Base-by-base conservation (phyloP, 2,888 invertebrate genomes). In the Pandemis heparana region DNA sequence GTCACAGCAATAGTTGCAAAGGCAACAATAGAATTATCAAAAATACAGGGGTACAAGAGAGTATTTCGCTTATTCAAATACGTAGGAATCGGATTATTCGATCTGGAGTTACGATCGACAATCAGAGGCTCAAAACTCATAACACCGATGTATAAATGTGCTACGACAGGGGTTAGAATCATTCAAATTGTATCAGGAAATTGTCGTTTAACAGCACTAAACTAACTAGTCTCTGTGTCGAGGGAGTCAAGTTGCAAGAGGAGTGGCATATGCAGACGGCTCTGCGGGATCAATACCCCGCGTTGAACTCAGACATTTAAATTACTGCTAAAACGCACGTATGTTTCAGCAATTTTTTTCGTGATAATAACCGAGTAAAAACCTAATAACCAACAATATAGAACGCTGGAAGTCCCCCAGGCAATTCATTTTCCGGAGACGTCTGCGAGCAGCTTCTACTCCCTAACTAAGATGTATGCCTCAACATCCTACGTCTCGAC, bases 261-360 rank as follows among this genome's bases (percentile, higher is more conserved):
- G 38, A 41, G 65, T 61, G 69, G 60, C 61, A 61, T 70, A 73
- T 69, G 69, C 69, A 65, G 69, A 64, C 69, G 53, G 60, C 8
- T 10, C 18, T 60, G 65, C 38, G 60, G 65, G 74, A 74, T 74
- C 74, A 65, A 74, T 74, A 74, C 65, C 51, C 74, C 23, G 23
- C 39, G 53, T 53, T 64, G 60, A 74, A 69, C 64, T 51, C 32
- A 32, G 59, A 14, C 56, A 63, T 48, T 71, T 63, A 46, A 56
- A 73, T 60, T 46, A 48, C 59, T 12, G n/a, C 51, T 16, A 53
- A 16, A 6, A 53, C 9, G 16, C 18, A 18, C 18, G 16, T 60
- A 48, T 63, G 63, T 59, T 56, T 64, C n/a, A 64, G 32, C 18
- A 43, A 18, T 14, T 32, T 46, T 18, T 46, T 46, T 7, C 7